Evolutionary conservation across 2,797 vertebrate genomes (phyloP), one percentile per base, ranked within the genome.

Genomic region (Mycteria americana): DNA sequence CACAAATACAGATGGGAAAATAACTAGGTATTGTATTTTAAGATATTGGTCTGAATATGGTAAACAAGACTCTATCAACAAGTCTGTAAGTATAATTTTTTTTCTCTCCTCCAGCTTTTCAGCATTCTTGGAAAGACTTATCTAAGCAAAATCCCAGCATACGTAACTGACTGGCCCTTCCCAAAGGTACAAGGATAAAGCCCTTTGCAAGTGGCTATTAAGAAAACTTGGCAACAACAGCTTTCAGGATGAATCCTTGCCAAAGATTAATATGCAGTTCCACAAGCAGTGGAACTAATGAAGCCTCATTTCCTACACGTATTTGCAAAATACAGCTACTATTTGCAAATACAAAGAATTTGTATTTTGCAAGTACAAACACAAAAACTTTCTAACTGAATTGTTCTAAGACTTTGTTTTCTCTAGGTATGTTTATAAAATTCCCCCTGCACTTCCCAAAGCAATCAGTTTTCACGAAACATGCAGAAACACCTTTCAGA

Each of bases 201-300:
- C 60, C 45, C 39, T 95, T 92, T 93, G 56, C 64, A 91, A 94
- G 82, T 60, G 72, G 75, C 72, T 89, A 72, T 91, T 95, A 78
- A 93, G 79, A 88, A 91, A 92, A 80, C 53, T 88, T 89, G 95
- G 82, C 91, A 92, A 85, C 57, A 93, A 62, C 37, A 78, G 33
- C 53, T 67, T 62, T 45, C 50, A 75, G 53, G 68, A 91, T 18
- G 50, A 95, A 78, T 75, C 45, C 79, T 70, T 95, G 94, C 92
- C 94, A 93, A 92, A 92, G 74, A 92, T 89, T 96, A 96, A 93
- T 77, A 95, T 92, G 87, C 48, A 83, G 81, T 80, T 96, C 64
- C 89, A 92, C 60, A 70, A 83, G 45, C 56, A 85, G 72, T 10
- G 31, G 72, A 92, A 89, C 89, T 95, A 91, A 91, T 70, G 48